phyloP scores from a whole-genome alignment of 2,113 vertebrate genomes.

The Campylomormyrus numenius region DNA sequence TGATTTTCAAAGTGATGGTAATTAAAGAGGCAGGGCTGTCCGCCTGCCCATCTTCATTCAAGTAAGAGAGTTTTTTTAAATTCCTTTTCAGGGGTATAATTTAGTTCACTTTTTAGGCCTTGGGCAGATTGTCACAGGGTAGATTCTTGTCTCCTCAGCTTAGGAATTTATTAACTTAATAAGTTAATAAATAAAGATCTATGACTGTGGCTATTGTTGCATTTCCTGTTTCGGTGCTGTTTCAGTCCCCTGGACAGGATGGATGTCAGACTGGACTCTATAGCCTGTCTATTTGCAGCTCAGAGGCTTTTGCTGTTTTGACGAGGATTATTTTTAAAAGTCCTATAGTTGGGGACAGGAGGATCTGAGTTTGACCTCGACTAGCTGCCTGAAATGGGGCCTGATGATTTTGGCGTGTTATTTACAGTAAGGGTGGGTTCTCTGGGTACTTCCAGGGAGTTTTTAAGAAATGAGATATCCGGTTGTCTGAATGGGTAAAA shows the following conservation, averaged over 20 bases:
- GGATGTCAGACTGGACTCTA: background rate
- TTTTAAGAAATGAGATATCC: background rate
- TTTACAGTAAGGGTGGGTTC: background rate
- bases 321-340: background rate
- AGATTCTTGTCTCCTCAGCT: background rate
- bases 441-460: background rate
- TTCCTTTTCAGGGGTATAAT: background rate
- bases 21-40: background rate
- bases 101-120: background rate
- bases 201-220: background rate
- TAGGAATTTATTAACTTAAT: background rate
- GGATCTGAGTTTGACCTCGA: background rate
- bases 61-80: background rate
- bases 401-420: background rate
- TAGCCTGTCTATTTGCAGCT: background rate
- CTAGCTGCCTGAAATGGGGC: background rate
- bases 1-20: background rate
- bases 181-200: background rate
- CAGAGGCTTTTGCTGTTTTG: background rate
- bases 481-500: background rate
- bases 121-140: background rate
- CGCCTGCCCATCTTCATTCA: background rate
- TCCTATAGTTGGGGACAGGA: background rate
- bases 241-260: background rate
- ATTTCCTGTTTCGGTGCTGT: background rate